Conservation (phyloP, 2,797 vertebrate species). For the Siniperca undulata region DNA sequence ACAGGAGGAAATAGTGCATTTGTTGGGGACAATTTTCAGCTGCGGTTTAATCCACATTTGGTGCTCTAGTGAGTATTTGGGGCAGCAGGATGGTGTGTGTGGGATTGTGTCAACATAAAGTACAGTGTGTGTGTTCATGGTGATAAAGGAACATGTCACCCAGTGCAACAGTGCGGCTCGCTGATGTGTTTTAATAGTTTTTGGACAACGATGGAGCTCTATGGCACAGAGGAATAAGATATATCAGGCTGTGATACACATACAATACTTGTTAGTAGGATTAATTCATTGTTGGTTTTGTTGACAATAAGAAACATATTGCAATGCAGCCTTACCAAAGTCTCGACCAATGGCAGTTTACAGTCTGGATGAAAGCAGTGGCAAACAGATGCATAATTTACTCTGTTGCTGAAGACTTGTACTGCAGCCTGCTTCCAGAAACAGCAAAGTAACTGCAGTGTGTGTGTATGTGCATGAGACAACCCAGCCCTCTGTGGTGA, state of each 20-base stretch:
- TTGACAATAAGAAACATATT: not conserved
- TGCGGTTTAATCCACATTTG: too few species aligned
- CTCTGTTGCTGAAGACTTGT: not conserved
- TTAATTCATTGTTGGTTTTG: not conserved
- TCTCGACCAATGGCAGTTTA: not conserved
- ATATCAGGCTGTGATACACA: not conserved
- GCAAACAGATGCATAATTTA: constrained; percentile 43
- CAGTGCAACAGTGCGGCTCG: too few species aligned
- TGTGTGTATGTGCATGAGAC: constrained; percentile 4
- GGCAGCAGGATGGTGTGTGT: too few species aligned
- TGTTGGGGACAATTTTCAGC: too few species aligned
- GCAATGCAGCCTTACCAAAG: not conserved
- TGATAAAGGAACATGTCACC: too few species aligned
- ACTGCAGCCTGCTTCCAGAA: constrained; percentile 32
- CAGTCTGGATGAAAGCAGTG: not conserved
- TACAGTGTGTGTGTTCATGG: too few species aligned
- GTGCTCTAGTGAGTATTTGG: too few species aligned
- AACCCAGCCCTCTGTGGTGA: not conserved
- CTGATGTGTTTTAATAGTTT: not conserved
- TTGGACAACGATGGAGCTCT: not conserved
- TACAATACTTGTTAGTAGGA: not conserved
- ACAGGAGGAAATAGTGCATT: too few species aligned
- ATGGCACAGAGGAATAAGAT: not conserved
- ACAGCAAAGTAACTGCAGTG: constrained; percentile 21
- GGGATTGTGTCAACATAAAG: too few species aligned